Evolutionary conservation across 2,888 invertebrate species (phyloP), one percentile per base, ranked within the genome.

Genomic region (Ormyrus rosae): DNA sequence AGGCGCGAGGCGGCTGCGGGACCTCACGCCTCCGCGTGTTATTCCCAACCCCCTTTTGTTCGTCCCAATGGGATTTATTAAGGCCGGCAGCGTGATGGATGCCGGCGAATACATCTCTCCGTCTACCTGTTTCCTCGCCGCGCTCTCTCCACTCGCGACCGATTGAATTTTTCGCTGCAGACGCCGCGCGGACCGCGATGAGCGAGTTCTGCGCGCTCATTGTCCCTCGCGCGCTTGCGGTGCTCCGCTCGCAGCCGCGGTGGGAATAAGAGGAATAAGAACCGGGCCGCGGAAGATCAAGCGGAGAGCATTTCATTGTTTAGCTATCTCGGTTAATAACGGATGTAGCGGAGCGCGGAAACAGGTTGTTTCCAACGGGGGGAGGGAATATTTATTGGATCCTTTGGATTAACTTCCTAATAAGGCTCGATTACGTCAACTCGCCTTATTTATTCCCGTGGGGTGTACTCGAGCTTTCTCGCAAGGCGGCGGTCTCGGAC

Each of bases 61-160:
- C 48, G 61, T 13, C 51, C 19, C 56, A 58, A 56, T 72, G 61
- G 71, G 77, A 81, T 81, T 81, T 77, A 81, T 81, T 73, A 77
- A 77, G 73, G 77, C 69, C 72, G 64, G n/a, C 8, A 55, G 0
- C 67, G 65, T 71, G 71, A 71, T 74, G 56, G 78, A 79, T 69
- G 71, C 68, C 34, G 13, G 55, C 34, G 55, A 56, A 69, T 69
- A 19, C 2, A 1, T 2, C 48, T 60, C 61, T 45, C 46, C 19
- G 55, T 63, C 51, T 60, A 58, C 58, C 71, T 53, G 46, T 4
- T 4, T 34, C 34, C 34, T 0, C 34, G 3, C 34, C 34, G 1
- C 34, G 1, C 34, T 0, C 34, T 0, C 34, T 34, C 34, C 34
- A 3, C 50, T 34, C 50, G 63, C 56, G n/a, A 51, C 50, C 76